These are phyloP conservation scores for Sylvicola fuscatus DNA, from an alignment of 2,888 invertebrate species.

Conservation along the genomic window DNA sequence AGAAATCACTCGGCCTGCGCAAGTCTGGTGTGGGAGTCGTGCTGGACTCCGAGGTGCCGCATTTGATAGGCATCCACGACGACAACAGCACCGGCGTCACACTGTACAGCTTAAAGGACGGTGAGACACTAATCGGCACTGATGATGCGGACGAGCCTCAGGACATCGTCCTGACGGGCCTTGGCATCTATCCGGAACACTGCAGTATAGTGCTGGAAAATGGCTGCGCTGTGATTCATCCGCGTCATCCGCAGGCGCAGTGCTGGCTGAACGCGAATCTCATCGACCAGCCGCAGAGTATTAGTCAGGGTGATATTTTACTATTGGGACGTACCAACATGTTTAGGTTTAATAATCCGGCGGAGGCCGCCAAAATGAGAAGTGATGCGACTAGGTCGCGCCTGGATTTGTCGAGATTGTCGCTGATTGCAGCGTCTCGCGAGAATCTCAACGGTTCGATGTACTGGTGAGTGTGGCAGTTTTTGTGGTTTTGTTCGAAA, in stretches of 20 bases:
- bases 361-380: slow-evolving; percentile 64
- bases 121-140: slow-evolving; percentile 67
- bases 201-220: slow-evolving; percentile 49
- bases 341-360: slow-evolving; percentile 79
- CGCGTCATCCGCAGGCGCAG: slow-evolving; percentile 41
- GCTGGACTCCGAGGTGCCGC: slow-evolving; percentile 76
- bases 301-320: slow-evolving; percentile 65
- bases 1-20: slow-evolving; percentile 64
- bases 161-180: slow-evolving; percentile 60
- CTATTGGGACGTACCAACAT: slow-evolving; percentile 58
- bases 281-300: slow-evolving; percentile 53
- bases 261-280: slow-evolving; percentile 70
- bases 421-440: slow-evolving; percentile 51
- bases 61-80: slow-evolving; percentile 80
- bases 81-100: slow-evolving; percentile 84
- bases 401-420: slow-evolving; percentile 59
- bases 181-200: slow-evolving; percentile 58
- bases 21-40: slow-evolving; percentile 80
- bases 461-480: slow-evolving; percentile 1
- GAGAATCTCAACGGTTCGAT: slow-evolving; percentile 35
- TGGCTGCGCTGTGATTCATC: slow-evolving; percentile 54
- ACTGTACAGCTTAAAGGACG: slow-evolving; percentile 79
- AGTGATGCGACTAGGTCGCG: slow-evolving; percentile 50
- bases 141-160: slow-evolving; percentile 40
- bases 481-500: background rate